phyloP scores from a whole-genome alignment of 1,140 invertebrate genomes.

The Phymorhynchus buccinoides region DNA sequence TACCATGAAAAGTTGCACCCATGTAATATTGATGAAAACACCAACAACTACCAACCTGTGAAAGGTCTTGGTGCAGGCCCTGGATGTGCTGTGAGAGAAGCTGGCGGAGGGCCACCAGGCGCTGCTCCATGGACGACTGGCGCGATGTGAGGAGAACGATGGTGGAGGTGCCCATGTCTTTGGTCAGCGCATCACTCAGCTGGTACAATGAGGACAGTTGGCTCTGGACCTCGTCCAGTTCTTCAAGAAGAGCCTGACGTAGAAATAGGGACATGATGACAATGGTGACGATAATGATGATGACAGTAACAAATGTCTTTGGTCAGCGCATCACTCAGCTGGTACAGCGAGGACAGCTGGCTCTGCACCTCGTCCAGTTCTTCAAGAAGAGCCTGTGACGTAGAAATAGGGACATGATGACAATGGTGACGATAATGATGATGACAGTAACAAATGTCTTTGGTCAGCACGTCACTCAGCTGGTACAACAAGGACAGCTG shows the following conservation, averaged over 20 bases:
- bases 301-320: too few species aligned
- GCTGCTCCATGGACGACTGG: slow-evolving; percentile 63
- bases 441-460: too few species aligned
- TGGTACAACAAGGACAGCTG: slow-evolving; percentile 59
- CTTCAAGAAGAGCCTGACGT: slow-evolving; percentile 60
- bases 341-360: slow-evolving; percentile 58
- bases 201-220: slow-evolving; percentile 59
- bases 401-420: too few species aligned
- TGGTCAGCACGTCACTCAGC: slow-evolving; percentile 65
- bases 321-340: slow-evolving; percentile 64
- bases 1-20: too few species aligned
- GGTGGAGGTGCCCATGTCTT: slow-evolving; percentile 66
- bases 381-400: slow-evolving; percentile 58
- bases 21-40: too few species aligned
- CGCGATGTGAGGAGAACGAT: slow-evolving; percentile 64
- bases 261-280: too few species aligned
- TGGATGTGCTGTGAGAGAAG: slow-evolving; percentile 59
- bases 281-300: too few species aligned
- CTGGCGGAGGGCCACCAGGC: slow-evolving; percentile 61
- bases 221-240: slow-evolving; percentile 62
- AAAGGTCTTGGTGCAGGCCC: slow-evolving; percentile 61
- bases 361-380: slow-evolving; percentile 63
- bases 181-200: slow-evolving; percentile 65
- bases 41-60: too few species aligned
- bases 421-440: too few species aligned